phyloP scores from a whole-genome alignment of 2,888 invertebrate species.

The Eupithecia pulchellata region DNA sequence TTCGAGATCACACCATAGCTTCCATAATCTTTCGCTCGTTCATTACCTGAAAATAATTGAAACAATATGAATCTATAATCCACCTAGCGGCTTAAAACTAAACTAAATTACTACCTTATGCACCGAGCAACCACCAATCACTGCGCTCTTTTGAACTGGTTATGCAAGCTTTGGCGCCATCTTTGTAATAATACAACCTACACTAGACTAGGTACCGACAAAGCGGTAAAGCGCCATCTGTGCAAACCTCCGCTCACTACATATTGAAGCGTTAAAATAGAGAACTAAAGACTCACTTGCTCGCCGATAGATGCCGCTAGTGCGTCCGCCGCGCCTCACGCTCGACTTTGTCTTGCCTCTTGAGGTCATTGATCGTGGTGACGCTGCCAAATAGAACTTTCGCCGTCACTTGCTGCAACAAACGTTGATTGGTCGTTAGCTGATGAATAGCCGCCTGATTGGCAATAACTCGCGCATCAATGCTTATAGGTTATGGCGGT shows the following conservation, averaged over 20 bases:
- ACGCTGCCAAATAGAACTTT: slow-evolving; percentile 91
- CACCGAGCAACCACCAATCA: neutral
- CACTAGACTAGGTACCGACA: neutral
- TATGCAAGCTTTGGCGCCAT: slow-evolving; percentile 14
- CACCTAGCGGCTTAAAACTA: slow-evolving; percentile 41
- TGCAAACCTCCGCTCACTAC: slow-evolving; percentile 14
- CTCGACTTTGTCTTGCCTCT: slow-evolving; percentile 89
- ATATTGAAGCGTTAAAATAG: neutral
- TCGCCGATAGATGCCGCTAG: slow-evolving; percentile 70
- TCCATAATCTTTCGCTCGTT: slow-evolving; percentile 68
- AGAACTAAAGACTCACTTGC: slow-evolving; percentile 41
- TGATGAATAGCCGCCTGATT: slow-evolving; percentile 40
- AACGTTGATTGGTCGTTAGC: slow-evolving; percentile 40
- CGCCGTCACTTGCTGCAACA: slow-evolving; percentile 87
- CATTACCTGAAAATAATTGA: slow-evolving; percentile 59
- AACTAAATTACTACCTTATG: slow-evolving; percentile 18
- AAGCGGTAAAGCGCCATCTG: slow-evolving; percentile 46
- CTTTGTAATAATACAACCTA: neutral
- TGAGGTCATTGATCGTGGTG: slow-evolving; percentile 89
- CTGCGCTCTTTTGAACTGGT: neutral
- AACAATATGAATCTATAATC: neutral
- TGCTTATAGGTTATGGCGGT: slow-evolving; percentile 23
- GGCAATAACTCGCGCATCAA: slow-evolving; percentile 39
- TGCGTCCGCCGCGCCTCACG: slow-evolving; percentile 86
- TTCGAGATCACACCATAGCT: slow-evolving; percentile 81